Base-by-base conservation (phyloP, 2,888 invertebrate genomes). In the Julus scanicus region DNA sequence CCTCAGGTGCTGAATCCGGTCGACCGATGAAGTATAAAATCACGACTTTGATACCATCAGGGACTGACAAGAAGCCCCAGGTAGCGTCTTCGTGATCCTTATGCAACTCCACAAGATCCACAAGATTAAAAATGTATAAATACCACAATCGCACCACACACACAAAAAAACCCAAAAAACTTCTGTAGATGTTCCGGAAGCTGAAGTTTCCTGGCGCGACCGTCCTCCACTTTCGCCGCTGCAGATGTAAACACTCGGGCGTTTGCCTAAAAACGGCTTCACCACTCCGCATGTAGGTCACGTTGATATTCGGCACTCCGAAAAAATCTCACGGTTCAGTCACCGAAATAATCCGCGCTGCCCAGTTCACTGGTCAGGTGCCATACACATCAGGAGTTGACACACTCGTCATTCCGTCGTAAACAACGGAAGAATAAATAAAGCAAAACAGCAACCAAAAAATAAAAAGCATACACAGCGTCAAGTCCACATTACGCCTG, bases 221-320 rank as follows among this genome's bases (percentile, higher is more conserved):
- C 29, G 29, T 71, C 71, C 71, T 71, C 71, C 71, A 71, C 71
- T 71, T 71, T 71, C 71, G 29, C 71, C 29, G 29, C 20, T 29
- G 9, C 29, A 29, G 29, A 71, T 71, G 71, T 29, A 29, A 29
- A 71, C 71, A 71, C 71, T 29, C 71, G 71, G 71, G 71, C 71
- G 71, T 71, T 71, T 71, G 71, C 71, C 71, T 71, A 71, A 29
- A 71, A 71, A 29, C 71, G 29, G 71, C 20, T 6, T n/a, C 71
- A 20, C 20, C 71, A 20, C 20, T 71, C 71, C 71, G 71, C 71
- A 71, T 29, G 71, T 71, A 71, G 71, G 71, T 71, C 71, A 71
- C 71, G 63, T 63, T 20, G 63, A n/a, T 63, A 63, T 48, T 48
- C 6, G 6, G 6, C 9, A 13, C 3, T 53, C 15, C 13, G 6